Evolutionary conservation across 1,140 invertebrate genomes (phyloP).

Genomic region (Drosophila guanche): DNA sequence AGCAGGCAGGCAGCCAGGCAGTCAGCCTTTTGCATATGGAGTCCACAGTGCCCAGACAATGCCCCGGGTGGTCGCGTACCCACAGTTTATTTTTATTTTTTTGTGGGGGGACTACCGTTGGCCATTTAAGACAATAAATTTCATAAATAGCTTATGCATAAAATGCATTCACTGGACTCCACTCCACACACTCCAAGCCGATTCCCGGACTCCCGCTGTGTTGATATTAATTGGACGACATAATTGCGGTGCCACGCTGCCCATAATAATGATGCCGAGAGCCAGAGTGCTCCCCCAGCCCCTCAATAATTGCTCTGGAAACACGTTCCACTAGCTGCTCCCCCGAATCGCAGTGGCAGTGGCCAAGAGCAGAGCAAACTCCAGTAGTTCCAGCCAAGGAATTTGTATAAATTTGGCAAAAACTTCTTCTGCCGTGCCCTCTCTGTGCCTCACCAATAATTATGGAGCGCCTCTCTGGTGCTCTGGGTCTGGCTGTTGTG

Average conservation of each 20-base stretch:
- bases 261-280: constrained; percentile 72
- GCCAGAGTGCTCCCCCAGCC: not conserved
- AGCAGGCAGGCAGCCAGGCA: constrained; percentile 1
- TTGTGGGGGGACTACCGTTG: constrained; percentile 37
- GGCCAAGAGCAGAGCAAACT: constrained; percentile 17
- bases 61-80: constrained; percentile 63
- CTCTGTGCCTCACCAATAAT: constrained; percentile 43
- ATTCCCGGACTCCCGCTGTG: constrained; percentile 62
- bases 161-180: constrained; percentile 45
- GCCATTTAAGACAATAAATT: constrained; percentile 77
- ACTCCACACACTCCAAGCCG: constrained; percentile 8
- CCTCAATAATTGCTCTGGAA: constrained; percentile 53
- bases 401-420: constrained; percentile 80
- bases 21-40: constrained; percentile 33
- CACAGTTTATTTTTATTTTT: not conserved
- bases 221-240: constrained; percentile 83
- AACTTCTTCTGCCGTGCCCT: constrained; percentile 20
- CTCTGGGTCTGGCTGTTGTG: constrained; percentile 24
- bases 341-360: constrained; percentile 57
- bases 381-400: constrained; percentile 33
- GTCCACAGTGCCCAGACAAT: constrained; percentile 13
- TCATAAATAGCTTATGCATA: constrained; percentile 75
- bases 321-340: constrained; percentile 63
- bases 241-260: constrained; percentile 79
- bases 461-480: constrained; percentile 51